These are phyloP conservation scores for Avahi laniger DNA, from an alignment of 2,797 vertebrate species.

Conservation along the genomic window DNA sequence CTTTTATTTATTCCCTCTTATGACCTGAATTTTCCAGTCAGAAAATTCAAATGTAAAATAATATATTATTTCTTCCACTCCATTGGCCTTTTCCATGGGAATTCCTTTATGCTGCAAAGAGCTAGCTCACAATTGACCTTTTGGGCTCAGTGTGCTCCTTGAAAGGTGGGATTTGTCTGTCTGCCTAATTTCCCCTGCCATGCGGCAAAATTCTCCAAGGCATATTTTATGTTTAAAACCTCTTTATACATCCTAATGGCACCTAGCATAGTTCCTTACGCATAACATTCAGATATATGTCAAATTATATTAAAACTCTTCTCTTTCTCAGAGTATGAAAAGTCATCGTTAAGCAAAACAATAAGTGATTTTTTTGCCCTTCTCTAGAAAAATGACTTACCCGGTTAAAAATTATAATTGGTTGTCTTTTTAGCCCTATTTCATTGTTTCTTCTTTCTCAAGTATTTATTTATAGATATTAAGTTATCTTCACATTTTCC, in stretches of 20 bases:
- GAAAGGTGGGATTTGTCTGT: neutral
- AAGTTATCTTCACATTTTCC: neutral
- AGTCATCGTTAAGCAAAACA: neutral
- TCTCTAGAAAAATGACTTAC: constrained; percentile 29
- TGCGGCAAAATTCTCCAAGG: neutral
- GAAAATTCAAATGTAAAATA: neutral
- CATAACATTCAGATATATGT: neutral
- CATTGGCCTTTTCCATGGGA: accelerated
- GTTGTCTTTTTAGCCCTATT: neutral
- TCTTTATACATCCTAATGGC: neutral
- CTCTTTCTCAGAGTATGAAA: neutral
- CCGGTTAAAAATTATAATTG: constrained; percentile 28
- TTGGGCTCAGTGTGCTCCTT: neutral
- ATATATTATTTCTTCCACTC: neutral
- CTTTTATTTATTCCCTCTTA: neutral
- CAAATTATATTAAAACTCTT: neutral
- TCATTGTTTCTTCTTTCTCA: neutral
- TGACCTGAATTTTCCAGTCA: neutral
- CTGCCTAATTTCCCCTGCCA: neutral
- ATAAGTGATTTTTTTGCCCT: neutral
- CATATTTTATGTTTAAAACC: neutral
- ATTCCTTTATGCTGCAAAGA: neutral
- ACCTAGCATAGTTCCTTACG: neutral
- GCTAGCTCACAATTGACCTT: neutral
- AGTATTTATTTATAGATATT: constrained; percentile 22